Base-by-base conservation (phyloP, 2,888 invertebrate species). In the Syritta pipiens region DNA sequence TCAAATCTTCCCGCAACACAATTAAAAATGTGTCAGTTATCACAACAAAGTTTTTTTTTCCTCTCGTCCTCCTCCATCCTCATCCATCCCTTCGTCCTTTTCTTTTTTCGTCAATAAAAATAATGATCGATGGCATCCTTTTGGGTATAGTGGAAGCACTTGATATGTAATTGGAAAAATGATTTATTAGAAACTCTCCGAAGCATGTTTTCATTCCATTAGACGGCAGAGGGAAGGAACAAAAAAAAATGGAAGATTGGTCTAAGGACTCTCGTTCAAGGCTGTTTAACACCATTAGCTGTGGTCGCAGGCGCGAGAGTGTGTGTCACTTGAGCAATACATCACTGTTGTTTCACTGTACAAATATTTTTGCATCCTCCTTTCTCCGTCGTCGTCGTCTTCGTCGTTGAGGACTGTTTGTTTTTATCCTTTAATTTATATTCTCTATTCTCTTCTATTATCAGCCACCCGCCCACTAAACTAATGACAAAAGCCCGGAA, bases 131-230 rank as follows among this genome's bases (percentile, higher is more conserved):
- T 77, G 71, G 48, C 53, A 71, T 77, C 77, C 65, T 77, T 77
- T 65, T 22, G 46, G 51, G 28, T 46, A 63, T 46, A 65, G 42
- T 42, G 71, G 48, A 40, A 35, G 57, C 76, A 51, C 65, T 77
- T 71, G 71, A 77, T 71, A 53, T 63, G 63, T 71, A 77, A 77
- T 77, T 77, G 77, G 71, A 71, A 71, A 71, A 59, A 77, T 77
- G 77, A 77, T 77, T 77, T 77, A 77, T 77, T 77, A 71, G 65
- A 63, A 71, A 26, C 53, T 51, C 30, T 22, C 53, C 40, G 59
- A 40, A 65, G 65, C 57, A 51, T 71, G 71, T 71, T 63, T 77
- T 77, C 65, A 60, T 77, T 77, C 77, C 65, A 77, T 77, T 77
- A 71, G 35, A 35, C 32, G 44, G 51, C 53, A 35, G 24, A 44